Base-by-base conservation (phyloP, 2,797 vertebrate species). In the Siniperca obscura region DNA sequence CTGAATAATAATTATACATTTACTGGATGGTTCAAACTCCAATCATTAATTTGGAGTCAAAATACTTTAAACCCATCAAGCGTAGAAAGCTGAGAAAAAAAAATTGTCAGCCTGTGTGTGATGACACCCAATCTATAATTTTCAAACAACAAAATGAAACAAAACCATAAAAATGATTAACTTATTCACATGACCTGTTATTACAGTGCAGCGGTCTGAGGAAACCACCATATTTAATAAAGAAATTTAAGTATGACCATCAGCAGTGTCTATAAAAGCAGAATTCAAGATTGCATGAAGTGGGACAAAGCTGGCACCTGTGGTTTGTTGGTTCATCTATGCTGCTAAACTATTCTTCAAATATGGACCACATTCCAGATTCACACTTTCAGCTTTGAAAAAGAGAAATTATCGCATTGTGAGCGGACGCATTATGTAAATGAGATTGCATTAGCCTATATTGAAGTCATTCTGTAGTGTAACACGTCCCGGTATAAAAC, bases 391-490 rank as follows among this genome's bases (percentile, higher is more conserved):
- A 14, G 70, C 69, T 70, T 44, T 64, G 56, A 80, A 70, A 48
- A 71, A 44, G 48, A 67, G 70, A 78, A 86, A 66, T 13, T 69
- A 57, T 38, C 7, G 5, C 69, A 57, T 7, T 30, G 70, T 21
- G 61, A 84, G 72, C 40, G 3, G 74, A 74, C 62, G 44, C 76
- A 64, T 89, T 90, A 89, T 89, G 91, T 21, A 90, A 90, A 93
- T 86, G 19, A 81, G 76, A 80, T 14, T 70, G 72, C 83, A 42
- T 75, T n/a, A 66, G 71, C 77, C 60, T 38, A 61, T 61, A 85
- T 36, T 55, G 52, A 71, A 72, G 67, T 62, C n/a, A 44, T 78
- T 74, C 44, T 2, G 13, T 57, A 9, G 59, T 9, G 19, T 19
- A 59, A 53, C 73, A 30, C 22, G 19, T 42, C 42, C 27, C 12